A percentile compares a stretch with the other conserved stretches of the same genome.
Evolutionary conservation across 2,888 invertebrate genomes (phyloP).

Genomic region (Ormyrus rosae): DNA sequence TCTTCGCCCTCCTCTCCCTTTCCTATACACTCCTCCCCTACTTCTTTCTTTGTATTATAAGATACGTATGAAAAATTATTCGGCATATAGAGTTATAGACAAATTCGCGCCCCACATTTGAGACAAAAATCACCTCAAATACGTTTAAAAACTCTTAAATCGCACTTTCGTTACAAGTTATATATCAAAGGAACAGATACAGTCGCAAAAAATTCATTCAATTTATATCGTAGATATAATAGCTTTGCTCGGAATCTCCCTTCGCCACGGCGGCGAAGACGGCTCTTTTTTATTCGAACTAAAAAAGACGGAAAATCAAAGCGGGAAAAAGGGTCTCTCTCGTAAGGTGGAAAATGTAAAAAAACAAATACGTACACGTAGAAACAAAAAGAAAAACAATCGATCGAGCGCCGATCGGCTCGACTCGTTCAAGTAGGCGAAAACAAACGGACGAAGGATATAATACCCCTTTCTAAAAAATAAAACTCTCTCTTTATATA

Average conservation of each 20-base stretch:
- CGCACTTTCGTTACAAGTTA: conserved; percentile 43
- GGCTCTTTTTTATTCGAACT: not conserved
- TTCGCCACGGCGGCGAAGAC: not conserved
- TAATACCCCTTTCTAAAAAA: conserved; percentile 6
- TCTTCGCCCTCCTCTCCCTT: conserved; percentile 12
- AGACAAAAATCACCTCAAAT: conserved; percentile 48
- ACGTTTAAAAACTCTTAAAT: conserved; percentile 43
- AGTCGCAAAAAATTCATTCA: conserved; percentile 44
- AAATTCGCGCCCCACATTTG: conserved; percentile 41
- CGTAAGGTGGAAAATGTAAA: conserved; percentile 16
- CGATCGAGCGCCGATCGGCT: not conserved
- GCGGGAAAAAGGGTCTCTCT: not conserved
- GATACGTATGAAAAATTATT: conserved; percentile 54
- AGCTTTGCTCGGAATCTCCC: conserved; percentile 15
- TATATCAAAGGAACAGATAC: conserved; percentile 49
- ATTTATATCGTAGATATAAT: conserved; percentile 15
- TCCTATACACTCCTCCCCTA: conserved; percentile 36
- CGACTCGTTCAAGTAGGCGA: not conserved
- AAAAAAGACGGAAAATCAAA: conserved; percentile 15
- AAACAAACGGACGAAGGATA: not conserved
- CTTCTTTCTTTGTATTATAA: conserved; percentile 21
- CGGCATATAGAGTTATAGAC: conserved; percentile 43
- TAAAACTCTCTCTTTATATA: conserved; percentile 29
- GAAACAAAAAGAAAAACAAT: conserved; percentile 10
- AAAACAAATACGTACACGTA: not conserved